phyloP scores from a whole-genome alignment of 2,888 invertebrate genomes.

The Zygaena filipendulae region DNA sequence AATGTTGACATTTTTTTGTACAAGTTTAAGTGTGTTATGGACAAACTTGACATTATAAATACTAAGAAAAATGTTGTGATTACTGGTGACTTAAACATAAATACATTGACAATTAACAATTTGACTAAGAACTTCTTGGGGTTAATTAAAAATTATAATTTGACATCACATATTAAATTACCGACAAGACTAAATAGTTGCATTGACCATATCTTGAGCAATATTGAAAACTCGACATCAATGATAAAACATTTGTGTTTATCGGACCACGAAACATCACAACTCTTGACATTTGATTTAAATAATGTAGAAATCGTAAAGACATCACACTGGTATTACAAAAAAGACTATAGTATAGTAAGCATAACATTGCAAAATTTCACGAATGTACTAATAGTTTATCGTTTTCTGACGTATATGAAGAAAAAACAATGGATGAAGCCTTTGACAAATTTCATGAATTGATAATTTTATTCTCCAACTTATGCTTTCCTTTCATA shows the following conservation, averaged over 20 bases:
- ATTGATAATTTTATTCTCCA: neutral
- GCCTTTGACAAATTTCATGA: neutral
- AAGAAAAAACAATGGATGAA: neutral
- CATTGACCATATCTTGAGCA: neutral
- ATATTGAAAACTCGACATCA: neutral
- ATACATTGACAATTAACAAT: constrained; percentile 1
- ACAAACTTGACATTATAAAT: constrained; percentile 2
- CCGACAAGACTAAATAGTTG: neutral
- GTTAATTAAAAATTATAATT: neutral
- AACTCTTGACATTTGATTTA: neutral
- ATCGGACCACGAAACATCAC: constrained; percentile 4
- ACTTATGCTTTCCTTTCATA: neutral
- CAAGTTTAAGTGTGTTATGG: too few relatives aligned
- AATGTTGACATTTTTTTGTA: too few relatives aligned
- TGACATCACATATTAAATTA: neutral
- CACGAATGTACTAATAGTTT: neutral
- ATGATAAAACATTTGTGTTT: constrained; percentile 3
- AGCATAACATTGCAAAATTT: constrained; percentile 3
- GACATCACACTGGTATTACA: neutral
- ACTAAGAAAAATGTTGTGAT: constrained; percentile 4
- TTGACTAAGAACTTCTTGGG: constrained; percentile 3
- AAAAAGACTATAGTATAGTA: constrained; percentile 6
- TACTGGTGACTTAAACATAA: constrained; percentile 6
- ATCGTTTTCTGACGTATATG: neutral
- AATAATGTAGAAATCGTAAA: neutral